Evolutionary conservation across 2,888 invertebrate species (phyloP).

Genomic region (Sipha maydis): DNA sequence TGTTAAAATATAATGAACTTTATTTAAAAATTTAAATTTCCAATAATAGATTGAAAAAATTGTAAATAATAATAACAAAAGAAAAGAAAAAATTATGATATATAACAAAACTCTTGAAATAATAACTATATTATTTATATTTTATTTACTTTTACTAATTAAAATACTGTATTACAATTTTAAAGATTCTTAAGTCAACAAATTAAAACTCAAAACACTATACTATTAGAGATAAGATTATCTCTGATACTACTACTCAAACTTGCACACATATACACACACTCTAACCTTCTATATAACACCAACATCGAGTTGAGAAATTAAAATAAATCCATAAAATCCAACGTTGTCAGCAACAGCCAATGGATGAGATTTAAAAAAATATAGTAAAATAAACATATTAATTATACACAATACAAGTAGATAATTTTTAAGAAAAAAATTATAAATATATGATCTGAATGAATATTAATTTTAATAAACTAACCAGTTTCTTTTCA

Average conservation of each 20-base stretch:
- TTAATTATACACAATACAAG: conserved; percentile 36
- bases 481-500: conserved; percentile 95
- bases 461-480: conserved; percentile 10
- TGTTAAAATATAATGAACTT: neutral
- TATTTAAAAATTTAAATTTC: too few relatives aligned
- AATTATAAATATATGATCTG: neutral
- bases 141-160: neutral
- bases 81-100: neutral
- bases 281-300: conserved; percentile 52
- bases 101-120: neutral
- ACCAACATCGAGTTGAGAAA: conserved; percentile 45
- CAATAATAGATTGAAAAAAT: too few relatives aligned
- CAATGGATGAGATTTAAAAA: conserved; percentile 49
- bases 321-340: conserved; percentile 51
- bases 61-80: neutral
- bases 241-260: neutral
- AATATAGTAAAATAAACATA: conserved; percentile 51
- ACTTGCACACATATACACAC: conserved; percentile 5
- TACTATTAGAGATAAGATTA: neutral
- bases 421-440: neutral
- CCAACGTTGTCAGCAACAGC: conserved; percentile 37
- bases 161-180: neutral
- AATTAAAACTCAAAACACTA: conserved; percentile 30
- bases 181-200: neutral
- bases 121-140: neutral